phyloP scores from a whole-genome alignment of 2,888 invertebrate species.

The Tachina fera region DNA sequence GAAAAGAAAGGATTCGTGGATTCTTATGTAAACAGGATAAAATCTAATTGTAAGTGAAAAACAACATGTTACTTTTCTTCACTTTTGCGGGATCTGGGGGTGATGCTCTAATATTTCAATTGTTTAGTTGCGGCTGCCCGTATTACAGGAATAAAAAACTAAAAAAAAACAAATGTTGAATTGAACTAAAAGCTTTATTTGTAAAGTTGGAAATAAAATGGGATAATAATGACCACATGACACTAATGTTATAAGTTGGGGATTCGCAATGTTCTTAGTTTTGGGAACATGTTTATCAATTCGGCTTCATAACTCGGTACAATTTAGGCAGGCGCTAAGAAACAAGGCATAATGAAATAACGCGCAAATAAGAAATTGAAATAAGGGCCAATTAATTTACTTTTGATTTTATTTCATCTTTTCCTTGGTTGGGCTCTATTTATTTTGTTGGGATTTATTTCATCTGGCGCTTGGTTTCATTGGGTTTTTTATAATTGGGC shows the following conservation, averaged over 20 bases:
- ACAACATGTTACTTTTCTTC: neutral
- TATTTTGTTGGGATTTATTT: no score
- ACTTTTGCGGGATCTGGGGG: neutral
- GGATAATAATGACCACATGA: constrained; percentile 33
- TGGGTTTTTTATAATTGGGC: no score
- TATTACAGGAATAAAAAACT: neutral
- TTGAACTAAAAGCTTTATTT: constrained; percentile 47
- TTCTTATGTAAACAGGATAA: neutral
- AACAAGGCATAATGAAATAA: no score
- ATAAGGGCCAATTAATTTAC: no score
- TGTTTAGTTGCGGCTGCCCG: constrained; percentile 16
- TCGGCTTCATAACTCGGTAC: no score
- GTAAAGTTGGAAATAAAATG: constrained; percentile 47
- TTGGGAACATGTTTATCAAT: no score
- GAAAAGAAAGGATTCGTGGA: constrained; percentile 2
- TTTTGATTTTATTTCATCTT: no score
- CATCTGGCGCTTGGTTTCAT: no score
- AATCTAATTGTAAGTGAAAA: constrained; percentile 15
- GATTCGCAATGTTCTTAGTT: no score
- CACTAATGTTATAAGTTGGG: neutral
- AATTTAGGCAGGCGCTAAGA: no score
- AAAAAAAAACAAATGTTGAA: neutral
- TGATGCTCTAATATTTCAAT: neutral
- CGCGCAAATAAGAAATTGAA: no score
- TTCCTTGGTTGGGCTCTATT: no score